Percentiles rank a stretch among this genome's conserved stretches.
Evolutionary conservation across 2,797 vertebrate genomes (phyloP).

Genomic region (Pseudomugil gertrudae): DNA sequence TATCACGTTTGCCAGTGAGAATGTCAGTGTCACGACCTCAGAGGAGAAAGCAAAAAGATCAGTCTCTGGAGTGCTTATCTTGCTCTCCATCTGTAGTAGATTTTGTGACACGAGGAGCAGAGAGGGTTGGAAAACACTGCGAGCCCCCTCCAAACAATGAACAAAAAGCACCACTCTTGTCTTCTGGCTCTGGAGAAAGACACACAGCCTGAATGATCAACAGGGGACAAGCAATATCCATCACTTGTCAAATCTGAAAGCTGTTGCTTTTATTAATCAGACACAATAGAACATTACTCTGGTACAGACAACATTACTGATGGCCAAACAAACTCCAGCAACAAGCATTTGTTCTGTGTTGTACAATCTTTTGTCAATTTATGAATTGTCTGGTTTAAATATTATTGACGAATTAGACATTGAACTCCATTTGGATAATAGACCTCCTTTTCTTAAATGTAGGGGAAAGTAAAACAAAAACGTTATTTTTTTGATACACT

Average conservation of each 20-base stretch:
- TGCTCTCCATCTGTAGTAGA: slow-evolving; percentile 80
- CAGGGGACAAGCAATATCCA: slow-evolving; percentile 63
- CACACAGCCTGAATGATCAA: slow-evolving; percentile 73
- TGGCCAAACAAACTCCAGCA: background rate
- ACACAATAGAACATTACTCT: slow-evolving; percentile 6
- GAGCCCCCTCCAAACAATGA: slow-evolving; percentile 45
- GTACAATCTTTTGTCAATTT: slow-evolving; percentile 11
- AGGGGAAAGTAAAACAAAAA: background rate
- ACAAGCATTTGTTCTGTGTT: slow-evolving; percentile 13
- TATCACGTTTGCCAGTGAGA: slow-evolving; percentile 79
- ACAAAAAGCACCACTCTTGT: slow-evolving; percentile 70
- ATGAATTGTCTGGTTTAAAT: background rate
- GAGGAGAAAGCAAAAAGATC: slow-evolving; percentile 73
- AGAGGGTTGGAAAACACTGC: slow-evolving; percentile 75
- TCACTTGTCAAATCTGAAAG: slow-evolving; percentile 45
- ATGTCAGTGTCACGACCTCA: slow-evolving; percentile 83
- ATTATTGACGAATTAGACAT: background rate
- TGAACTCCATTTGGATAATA: background rate
- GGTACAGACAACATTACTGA: slow-evolving; percentile 7
- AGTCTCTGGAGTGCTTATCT: slow-evolving; percentile 76
- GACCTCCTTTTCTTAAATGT: background rate
- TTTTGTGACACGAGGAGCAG: slow-evolving; percentile 76
- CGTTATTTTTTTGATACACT: background rate
- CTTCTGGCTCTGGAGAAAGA: slow-evolving; percentile 53
- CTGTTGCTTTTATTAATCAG: slow-evolving; percentile 48